Base-by-base conservation (phyloP, 2,797 vertebrate species). In the Alauda arvensis region DNA sequence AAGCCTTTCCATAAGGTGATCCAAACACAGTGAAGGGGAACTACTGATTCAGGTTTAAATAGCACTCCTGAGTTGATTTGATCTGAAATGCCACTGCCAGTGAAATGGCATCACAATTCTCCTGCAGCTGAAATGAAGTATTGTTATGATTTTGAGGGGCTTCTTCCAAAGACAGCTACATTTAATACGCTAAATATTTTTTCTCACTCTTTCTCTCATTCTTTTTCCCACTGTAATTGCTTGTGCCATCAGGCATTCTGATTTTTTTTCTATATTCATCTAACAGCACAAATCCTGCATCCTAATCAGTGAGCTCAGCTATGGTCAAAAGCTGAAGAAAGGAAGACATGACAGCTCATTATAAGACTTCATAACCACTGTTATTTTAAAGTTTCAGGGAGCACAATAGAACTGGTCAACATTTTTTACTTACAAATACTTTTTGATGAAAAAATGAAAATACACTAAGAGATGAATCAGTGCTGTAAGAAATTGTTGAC, bases 391-490 rank as follows among this genome's bases (percentile, higher is more conserved):
- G 45, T 86, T 76, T 65, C 20, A 17, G 76, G 82, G 18, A 91
- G 17, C 40, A 81, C 1, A 7, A 69, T 29, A 79, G 49, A 88
- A 55, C 42, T 40, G 66, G 59, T 69, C 81, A 86, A 77, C 48
- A 48, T 71, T 84, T 89, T 85, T 79, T 42, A 55, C 62, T 82
- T 45, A 59, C 9, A 75, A 90, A 80, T 88, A 72, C 18, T 66
- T 76, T 84, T 75, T 88, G 55, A 83, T 83, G 29, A 51, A 76
- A 83, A 88, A 93, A 77, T 43, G 16, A 85, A 85, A 89, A 89
- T 74, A 43, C 31, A 53, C 31, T 2, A 6, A 83, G 56, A 83
- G 56, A 85, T 85, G 23, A 93, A 90, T 76, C 85, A 46, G 23
- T 87, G 87, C 80, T 21, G 15, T 39, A 61, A 23, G n/a, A 94